A percentile compares a stretch with the other conserved stretches of the same genome.
phyloP scores from a whole-genome alignment of 1,140 invertebrate genomes.

The Apis florea region DNA sequence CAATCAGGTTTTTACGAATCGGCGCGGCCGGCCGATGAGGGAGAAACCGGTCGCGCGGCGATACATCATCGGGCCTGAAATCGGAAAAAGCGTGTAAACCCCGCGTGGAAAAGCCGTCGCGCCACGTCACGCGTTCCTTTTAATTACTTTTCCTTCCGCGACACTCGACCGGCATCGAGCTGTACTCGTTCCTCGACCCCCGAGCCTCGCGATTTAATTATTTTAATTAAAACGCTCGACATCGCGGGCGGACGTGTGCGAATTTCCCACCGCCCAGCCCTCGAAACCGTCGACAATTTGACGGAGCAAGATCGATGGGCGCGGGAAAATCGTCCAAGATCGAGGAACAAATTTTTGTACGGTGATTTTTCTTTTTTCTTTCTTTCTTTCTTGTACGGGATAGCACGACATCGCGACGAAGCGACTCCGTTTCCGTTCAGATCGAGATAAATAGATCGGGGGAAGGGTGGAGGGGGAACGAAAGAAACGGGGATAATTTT shows the following conservation, averaged over 20 bases:
- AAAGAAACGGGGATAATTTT: slow-evolving; percentile 53
- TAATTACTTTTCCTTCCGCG: slow-evolving; percentile 47
- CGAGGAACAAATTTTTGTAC: background rate
- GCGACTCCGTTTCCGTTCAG: background rate
- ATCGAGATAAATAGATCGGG: background rate
- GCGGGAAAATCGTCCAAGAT: background rate
- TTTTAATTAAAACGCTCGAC: slow-evolving; percentile 47
- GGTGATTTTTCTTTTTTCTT: too few relatives aligned
- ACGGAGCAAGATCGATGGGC: background rate
- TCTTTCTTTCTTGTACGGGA: too few relatives aligned
- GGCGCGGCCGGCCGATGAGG: background rate
- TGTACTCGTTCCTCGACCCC: background rate
- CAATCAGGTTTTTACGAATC: slow-evolving; percentile 42
- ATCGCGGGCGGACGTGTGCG: background rate
- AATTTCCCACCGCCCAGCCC: background rate
- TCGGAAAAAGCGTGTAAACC: slow-evolving; percentile 36
- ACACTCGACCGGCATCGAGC: slow-evolving; percentile 30
- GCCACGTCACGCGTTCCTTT: slow-evolving; percentile 40
- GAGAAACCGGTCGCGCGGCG: background rate
- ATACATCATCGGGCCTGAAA: slow-evolving; percentile 27
- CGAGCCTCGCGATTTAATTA: slow-evolving; percentile 40
- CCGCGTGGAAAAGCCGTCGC: slow-evolving; percentile 27
- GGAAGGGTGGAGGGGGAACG: background rate
- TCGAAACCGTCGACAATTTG: slow-evolving; percentile 4
- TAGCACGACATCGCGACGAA: background rate